Evolutionary conservation across 2,888 invertebrate species (phyloP), one percentile per base, ranked within the genome.

Genomic region (Aphodius sticticus): DNA sequence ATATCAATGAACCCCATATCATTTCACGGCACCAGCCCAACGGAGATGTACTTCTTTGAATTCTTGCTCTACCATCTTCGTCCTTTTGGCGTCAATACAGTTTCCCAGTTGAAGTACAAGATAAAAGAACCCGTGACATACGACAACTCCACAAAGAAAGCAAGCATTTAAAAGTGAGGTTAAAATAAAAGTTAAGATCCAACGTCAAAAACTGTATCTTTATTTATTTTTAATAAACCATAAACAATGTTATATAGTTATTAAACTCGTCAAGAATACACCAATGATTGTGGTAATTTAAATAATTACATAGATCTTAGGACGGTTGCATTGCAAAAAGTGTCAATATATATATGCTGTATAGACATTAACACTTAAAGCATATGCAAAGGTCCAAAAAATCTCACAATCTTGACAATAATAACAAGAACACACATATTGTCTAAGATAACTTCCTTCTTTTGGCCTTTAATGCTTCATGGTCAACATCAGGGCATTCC

Each of bases 401-500:
- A 26, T 26, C 26, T 26, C 1, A 26, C 26, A 26, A 26, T 26
- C 2, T 26, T 2, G 26, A 26, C 26, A 26, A 26, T 26, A 26
- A 26, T 26, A 26, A 26, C 26, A 26, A 3, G 26, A 26, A 26
- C 26, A 26, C 26, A 26, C 26, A 26, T 2, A 26, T 26, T 26
- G 3, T 26, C 26, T 26, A 26, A 1, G 26, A 26, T 26, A 26
- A 2, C 26, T 26, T 26, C 26, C 26, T 26, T 12, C 88, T 85
- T 86, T 88, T 90, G 82, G 87, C 89, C 81, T 89, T 84, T 53
- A 83, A 83, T 37, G 79, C 81, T 16, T 81, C 81, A 69, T 87
- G 86, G 76, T 88, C 84, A 26, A 90, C 83, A 79, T 88, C 86
- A 0, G 92, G 92, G 83, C 93, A 93, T 5, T 91, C 88, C 0